These are phyloP conservation scores for Atta colombica DNA, from an alignment of 1,140 invertebrate genomes.

Conservation along the genomic window DNA sequence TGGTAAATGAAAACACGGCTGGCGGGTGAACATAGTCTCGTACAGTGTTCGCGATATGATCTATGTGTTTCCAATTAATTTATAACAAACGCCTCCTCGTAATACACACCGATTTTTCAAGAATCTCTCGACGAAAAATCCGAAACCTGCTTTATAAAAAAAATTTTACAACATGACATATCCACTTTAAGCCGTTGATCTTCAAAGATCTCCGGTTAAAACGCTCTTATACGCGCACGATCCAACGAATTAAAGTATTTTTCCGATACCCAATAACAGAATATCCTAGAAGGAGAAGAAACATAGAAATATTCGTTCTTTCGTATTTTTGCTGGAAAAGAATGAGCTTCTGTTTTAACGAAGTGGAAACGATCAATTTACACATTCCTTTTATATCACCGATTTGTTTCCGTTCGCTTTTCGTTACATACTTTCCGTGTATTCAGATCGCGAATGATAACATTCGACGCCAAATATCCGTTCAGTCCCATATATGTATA, in stretches of 20 bases:
- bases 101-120: background rate
- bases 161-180: background rate
- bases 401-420: background rate
- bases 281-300: background rate
- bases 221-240: background rate
- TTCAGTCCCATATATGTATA: background rate
- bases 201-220: background rate
- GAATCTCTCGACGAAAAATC: background rate
- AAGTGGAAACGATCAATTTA: background rate
- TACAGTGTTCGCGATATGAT: constrained; percentile 21
- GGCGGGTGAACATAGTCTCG: background rate
- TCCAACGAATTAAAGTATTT: background rate
- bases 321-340: background rate
- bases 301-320: background rate
- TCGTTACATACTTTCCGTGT: background rate
- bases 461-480: background rate
- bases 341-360: background rate
- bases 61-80: constrained; percentile 48
- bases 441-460: constrained; percentile 1
- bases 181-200: background rate
- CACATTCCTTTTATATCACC: background rate
- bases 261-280: background rate
- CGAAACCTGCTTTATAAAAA: background rate
- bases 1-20: constrained; percentile 48
- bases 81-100: constrained; percentile 27